Evolutionary conservation across 2,888 invertebrate genomes (phyloP), one percentile per base, ranked within the genome.

Genomic region (Amblyjoppa fuscipennis): DNA sequence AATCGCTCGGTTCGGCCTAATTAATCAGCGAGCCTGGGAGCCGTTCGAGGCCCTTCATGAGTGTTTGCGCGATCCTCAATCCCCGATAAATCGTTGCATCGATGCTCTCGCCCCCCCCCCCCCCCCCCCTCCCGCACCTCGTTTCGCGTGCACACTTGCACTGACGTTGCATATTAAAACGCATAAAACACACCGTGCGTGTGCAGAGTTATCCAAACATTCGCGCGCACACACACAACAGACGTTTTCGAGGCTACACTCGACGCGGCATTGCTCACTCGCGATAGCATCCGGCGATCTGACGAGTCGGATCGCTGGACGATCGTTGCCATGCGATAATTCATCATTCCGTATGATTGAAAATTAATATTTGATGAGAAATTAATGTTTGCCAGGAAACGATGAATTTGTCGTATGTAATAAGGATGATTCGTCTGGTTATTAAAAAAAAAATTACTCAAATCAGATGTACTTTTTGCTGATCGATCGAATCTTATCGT

Each of bases 1-100:
- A 78, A 78, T 84, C 69, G 68, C 59, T 68, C 74, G 69, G 64
- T 45, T 61, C 78, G 77, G 61, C 53, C 77, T 81, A 78, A 84
- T 84, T 74, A 81, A 74, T 84, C 81, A 69, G 28, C 68, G 76
- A 73, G 45, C 20, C 34, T 28, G 75, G 64, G 9, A 77, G 20
- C 51, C 34, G 9, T 25, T n/a, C 53, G 45, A 68, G 38, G 53
- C 3, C 20, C 49, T 20, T 11, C 11, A 3, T 20, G 13, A 13
- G 59, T 53, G 41, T 61, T 3, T 38, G 13, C 49, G 68, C 59
- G 20, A 68, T 61, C 20, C 41, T 51, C 56, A 71, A 69, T 66
- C 49, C 61, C 20, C 73, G 77, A 84, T 74, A 78, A 81, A 74
- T 81, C 73, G 64, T 31, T 41, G 51, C 69, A 81, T 73, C 80